Base-by-base conservation (phyloP, 2,888 invertebrate genomes). In the Nematopogon swammerdamellus region DNA sequence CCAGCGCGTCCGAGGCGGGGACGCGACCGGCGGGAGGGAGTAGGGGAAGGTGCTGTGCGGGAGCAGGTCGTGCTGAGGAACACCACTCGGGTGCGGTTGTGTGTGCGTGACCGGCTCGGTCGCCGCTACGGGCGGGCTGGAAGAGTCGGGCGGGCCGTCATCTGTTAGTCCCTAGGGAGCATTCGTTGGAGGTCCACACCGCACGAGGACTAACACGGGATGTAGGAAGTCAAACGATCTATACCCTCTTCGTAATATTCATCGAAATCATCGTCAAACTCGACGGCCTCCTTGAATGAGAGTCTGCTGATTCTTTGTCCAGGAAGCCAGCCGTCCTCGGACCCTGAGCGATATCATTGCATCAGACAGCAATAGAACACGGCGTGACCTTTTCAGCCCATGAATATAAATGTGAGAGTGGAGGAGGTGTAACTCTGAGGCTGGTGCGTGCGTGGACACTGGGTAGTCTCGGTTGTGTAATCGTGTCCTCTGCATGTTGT, bases 261-360 rank as follows among this genome's bases (percentile, higher is more conserved):
- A 76, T 77, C 72, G 68, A 70, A 75, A 74, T 72, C 76, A 63
- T 76, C 77, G 70, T 76, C 74, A 68, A 75, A 75, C 66, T 71
- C 73, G 67, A 74, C 68, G 49, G 74, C 69, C 61, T 72, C 73
- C 63, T 68, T 75, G 72, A 77, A 79, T 57, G 76, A 76, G 63
- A 79, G 75, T 69, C 69, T 76, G 67, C 77, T 72, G 62, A 80
- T 68, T 65, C 80, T 72, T 65, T 79, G 80, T 63, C 80, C 80
- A 53, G 79, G 80, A 65, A 79, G 74, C 80, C 80, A 79, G 65
- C 76, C 76, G 60, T 72, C 75, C 62, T 71, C 69, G 65, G 67
- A 70, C 63, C 76, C 79, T 80, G 70, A 36, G 36, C 36, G 36
- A 36, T 14, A 36, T 14, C 11, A 14, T 36, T 4, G 8, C 25